Conservation (phyloP, 2,797 vertebrate species). For the Tinamus major region DNA sequence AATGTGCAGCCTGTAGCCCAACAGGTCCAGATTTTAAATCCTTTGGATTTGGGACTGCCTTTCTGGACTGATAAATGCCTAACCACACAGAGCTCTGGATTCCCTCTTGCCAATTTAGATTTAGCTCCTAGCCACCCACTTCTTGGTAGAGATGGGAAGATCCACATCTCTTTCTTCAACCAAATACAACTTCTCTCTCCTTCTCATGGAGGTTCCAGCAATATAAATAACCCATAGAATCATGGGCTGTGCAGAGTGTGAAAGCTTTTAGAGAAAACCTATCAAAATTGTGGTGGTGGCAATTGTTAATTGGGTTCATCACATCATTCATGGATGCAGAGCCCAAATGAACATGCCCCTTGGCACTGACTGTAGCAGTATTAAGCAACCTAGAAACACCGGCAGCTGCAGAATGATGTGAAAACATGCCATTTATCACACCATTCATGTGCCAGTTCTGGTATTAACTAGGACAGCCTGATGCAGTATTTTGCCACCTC, state of each 20-base stretch:
- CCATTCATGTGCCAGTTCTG: background rate
- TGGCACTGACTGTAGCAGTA: background rate
- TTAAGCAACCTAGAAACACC: background rate
- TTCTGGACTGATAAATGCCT: background rate
- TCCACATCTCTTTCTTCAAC: background rate
- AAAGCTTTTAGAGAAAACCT: background rate
- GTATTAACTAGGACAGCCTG: constrained; percentile 14
- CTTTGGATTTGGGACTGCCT: background rate
- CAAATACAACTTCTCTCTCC: background rate
- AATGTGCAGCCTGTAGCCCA: background rate
- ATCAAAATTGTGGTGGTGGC: background rate
- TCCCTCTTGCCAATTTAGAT: background rate
- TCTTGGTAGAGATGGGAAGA: background rate
- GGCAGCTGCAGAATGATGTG: background rate
- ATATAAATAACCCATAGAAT: background rate
- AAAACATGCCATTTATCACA: background rate
- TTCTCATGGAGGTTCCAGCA: background rate
- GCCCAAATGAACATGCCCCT: background rate
- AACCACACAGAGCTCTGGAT: background rate
- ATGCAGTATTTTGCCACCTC: constrained; percentile 1
- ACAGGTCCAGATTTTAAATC: background rate
- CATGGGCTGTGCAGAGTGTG: background rate
- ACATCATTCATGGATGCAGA: background rate
- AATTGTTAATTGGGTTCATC: background rate
- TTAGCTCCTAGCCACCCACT: background rate